Conservation (phyloP, 2,797 vertebrate species). For the Monodelphis domestica region DNA sequence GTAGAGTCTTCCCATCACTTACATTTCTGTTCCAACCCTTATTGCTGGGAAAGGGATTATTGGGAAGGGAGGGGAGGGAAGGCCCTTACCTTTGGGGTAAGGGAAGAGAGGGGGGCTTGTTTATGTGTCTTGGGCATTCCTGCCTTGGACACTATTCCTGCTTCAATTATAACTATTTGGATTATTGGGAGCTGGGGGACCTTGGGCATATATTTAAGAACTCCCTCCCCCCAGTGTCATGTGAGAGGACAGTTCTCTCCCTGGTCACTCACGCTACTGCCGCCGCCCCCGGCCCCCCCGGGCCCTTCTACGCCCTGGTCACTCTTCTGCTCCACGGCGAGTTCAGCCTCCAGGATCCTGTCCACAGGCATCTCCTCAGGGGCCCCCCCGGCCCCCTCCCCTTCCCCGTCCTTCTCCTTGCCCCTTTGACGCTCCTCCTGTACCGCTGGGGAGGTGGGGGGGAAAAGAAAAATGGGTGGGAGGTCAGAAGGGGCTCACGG, state of each 20-base stretch:
- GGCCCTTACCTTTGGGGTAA: background rate
- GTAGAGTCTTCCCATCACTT: background rate
- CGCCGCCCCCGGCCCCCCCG: constrained; percentile 90
- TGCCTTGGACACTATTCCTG: background rate
- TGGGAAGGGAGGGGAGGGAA: background rate
- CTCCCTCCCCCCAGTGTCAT: background rate
- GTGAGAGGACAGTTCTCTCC: constrained; percentile 34
- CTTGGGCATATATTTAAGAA: background rate
- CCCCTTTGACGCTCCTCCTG: constrained; percentile 95
- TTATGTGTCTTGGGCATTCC: background rate
- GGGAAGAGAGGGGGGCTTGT: background rate
- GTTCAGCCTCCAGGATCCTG: constrained; percentile 94
- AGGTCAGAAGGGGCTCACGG: constrained; percentile 44
- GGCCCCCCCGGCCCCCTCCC: constrained; percentile 90
- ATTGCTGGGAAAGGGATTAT: background rate
- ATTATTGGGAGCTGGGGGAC: background rate
- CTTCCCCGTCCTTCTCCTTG: constrained; percentile 86
- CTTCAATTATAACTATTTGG: background rate
- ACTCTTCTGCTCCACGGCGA: constrained; percentile 95
- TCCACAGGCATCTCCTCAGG: constrained; percentile 97
- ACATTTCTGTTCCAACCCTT: background rate
- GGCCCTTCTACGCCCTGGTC: constrained; percentile 92
- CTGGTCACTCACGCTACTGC: constrained; percentile 85
- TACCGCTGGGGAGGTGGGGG: constrained; percentile 86
- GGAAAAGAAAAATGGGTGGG: constrained; percentile 27